Evolutionary conservation across 2,888 invertebrate genomes (phyloP), one percentile per base, ranked within the genome.

Genomic region (Ophioninae sp.): DNA sequence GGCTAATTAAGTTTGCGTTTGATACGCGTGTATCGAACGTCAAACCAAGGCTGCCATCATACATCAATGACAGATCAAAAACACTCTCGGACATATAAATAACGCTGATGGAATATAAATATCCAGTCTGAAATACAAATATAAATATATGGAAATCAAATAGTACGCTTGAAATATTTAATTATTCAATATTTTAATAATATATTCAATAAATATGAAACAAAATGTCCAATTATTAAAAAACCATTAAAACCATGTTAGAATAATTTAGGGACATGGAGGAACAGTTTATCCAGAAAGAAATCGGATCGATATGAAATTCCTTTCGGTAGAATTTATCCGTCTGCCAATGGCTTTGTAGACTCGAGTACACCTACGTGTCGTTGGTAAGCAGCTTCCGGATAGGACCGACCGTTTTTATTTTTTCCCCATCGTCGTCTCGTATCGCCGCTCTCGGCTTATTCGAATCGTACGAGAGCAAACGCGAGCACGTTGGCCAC

Each of bases 381-480:
- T 62, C 57, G 41, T 7, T 17, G 21, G 37, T 79, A 65, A 79
- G 65, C 56, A 20, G 64, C 64, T 74, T 64, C 37, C 44, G 44
- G 6, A n/a, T 56, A 41, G n/a, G 64, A 64, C 44, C n/a, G 37
- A 57, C 30, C 17, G n/a, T 50, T 56, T 21, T 70, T 72, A 62
- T 70, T 70, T 72, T 68, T 70, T 56, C 13, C 13, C 37, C 57
- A 8, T 37, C 20, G 30, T 61, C 39, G 17, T 21, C 69, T 64
- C 68, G 68, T 77, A 77, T 74, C 74, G 65, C 67, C 57, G 76
- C 64, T 72, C 77, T 57, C 62, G 73, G 69, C 23, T 77, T 59
- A 73, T 80, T 74, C 77, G 69, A 44, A 68, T 73, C 57, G 68
- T 77, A 50, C 8, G 80, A 74, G 82, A 79, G 80, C 44, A 76